Evolutionary conservation across 2,888 invertebrate species (phyloP).

Genomic region (Bombylius major): DNA sequence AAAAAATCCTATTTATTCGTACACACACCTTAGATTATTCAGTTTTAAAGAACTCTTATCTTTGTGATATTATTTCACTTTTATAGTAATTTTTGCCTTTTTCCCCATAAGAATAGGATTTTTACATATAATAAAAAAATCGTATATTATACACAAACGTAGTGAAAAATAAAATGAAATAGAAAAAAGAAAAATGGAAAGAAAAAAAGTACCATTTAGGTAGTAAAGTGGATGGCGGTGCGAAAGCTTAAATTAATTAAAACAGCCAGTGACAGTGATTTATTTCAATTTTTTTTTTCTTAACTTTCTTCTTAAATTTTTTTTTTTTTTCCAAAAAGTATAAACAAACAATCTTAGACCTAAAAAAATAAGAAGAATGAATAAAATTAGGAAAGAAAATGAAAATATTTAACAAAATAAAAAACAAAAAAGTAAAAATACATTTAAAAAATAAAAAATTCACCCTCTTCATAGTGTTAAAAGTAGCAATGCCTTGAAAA

Average conservation of each 20-base stretch:
- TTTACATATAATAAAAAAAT: no score
- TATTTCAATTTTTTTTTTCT: conserved; percentile 3
- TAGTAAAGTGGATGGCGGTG: neutral
- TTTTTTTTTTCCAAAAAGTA: neutral
- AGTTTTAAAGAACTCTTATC: neutral
- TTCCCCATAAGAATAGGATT: no score
- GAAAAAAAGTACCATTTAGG: no score
- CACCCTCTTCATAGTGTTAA: no score
- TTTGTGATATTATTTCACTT: conserved; percentile 1
- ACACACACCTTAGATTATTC: neutral
- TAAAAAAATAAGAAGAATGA: neutral
- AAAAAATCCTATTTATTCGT: neutral
- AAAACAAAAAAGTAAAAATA: no score
- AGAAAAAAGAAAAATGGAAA: no score
- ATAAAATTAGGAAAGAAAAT: neutral
- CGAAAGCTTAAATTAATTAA: conserved; percentile 8
- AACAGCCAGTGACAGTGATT: conserved; percentile 8
- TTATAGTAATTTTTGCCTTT: neutral
- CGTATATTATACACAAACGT: no score
- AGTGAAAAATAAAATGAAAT: no score
- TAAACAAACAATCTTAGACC: neutral
- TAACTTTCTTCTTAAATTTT: neutral
- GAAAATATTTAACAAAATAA: no score
- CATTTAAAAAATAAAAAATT: no score
- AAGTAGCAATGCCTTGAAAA: no score